Percentiles rank a stretch among this genome's conserved stretches.
Conservation (phyloP, 2,797 vertebrate genomes). For the Sebastes reedi region DNA sequence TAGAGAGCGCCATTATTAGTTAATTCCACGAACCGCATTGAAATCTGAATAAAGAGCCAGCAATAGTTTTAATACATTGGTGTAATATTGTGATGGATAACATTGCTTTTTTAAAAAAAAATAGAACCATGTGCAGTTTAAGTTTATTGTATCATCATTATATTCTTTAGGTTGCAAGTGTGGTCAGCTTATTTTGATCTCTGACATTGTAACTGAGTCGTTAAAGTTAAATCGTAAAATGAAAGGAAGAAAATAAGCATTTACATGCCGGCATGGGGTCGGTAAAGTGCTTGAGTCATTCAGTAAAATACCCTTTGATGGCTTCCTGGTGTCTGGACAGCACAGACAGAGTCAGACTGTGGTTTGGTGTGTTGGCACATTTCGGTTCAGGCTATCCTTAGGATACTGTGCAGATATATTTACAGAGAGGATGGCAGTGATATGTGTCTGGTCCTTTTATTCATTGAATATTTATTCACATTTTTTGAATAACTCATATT, state of each 20-base stretch:
- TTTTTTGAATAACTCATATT: constrained; percentile 2
- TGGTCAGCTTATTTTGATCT: constrained; percentile 34
- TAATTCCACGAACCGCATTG: not conserved
- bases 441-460: constrained; percentile 2
- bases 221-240: constrained; percentile 24
- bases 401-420: constrained; percentile 10
- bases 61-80: not conserved
- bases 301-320: constrained; percentile 53
- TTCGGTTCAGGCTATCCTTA: not conserved
- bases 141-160: not conserved
- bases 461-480: constrained; percentile 8
- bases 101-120: not conserved
- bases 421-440: not conserved
- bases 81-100: not conserved
- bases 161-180: not conserved
- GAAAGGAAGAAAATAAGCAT: constrained; percentile 1
- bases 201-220: not conserved
- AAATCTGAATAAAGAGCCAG: constrained; percentile 7
- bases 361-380: constrained; percentile 57
- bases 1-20: constrained; percentile 13
- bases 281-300: constrained; percentile 62
- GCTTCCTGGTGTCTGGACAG: constrained; percentile 64
- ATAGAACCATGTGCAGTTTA: not conserved
- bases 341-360: constrained; percentile 57
- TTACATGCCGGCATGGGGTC: constrained; percentile 26